These are phyloP conservation scores for roundworm (Caenorhabditis elegans) DNA, from an alignment of 1,140 invertebrate species.

Conservation along the genomic window DNA sequence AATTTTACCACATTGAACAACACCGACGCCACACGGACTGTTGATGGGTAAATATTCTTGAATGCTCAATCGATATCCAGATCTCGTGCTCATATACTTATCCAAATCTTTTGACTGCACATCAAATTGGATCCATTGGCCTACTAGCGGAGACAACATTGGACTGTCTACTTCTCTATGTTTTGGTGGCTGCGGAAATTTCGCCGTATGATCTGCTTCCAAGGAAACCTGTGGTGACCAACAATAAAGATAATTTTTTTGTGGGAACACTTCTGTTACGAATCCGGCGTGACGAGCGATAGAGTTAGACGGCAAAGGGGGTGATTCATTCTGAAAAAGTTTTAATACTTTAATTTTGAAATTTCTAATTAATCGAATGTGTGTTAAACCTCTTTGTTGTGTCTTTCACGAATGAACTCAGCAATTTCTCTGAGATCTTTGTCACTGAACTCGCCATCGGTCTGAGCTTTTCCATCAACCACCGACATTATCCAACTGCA, in stretches of 20 bases:
- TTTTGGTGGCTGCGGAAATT: not conserved
- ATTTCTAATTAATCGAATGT: too few relatives aligned
- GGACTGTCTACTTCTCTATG: not conserved
- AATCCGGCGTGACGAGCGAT: not conserved
- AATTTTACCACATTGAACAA: not conserved
- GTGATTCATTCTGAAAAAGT: not conserved
- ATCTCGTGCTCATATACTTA: not conserved
- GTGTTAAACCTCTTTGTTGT: too few relatives aligned
- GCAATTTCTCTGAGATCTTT: not conserved
- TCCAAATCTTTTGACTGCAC: not conserved
- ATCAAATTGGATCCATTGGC: slow-evolving; percentile 11
- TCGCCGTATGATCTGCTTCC: not conserved
- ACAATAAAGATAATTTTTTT: not conserved
- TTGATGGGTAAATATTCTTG: not conserved
- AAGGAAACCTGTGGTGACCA: not conserved
- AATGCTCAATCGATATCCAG: not conserved
- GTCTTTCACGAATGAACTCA: not conserved
- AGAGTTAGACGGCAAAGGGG: not conserved
- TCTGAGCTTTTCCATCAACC: not conserved
- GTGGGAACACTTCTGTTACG: not conserved
- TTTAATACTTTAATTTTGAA: not conserved
- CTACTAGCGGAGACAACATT: not conserved
- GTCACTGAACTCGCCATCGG: not conserved
- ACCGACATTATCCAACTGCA: not conserved
- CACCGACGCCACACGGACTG: not conserved